phyloP scores from a whole-genome alignment of 2,797 vertebrate species.

The Poecilia picta region DNA sequence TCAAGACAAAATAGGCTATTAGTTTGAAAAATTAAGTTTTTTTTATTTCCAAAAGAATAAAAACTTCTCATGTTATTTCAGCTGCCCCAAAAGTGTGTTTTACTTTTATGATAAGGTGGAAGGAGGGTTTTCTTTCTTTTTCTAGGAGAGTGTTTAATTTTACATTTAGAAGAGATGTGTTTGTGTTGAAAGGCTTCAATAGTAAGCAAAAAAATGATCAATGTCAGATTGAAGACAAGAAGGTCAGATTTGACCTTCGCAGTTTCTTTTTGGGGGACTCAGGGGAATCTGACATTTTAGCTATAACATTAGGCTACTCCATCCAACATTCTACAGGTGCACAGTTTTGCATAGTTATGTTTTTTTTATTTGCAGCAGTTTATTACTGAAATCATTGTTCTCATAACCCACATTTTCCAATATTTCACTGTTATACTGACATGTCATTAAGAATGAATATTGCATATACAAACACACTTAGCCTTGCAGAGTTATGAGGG shows the following conservation, averaged over 20 bases:
- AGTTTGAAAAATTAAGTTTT: neutral
- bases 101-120: neutral
- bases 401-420: neutral
- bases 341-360: neutral
- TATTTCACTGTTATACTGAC: neutral
- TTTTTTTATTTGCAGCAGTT: neutral
- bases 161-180: neutral
- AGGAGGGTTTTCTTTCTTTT: neutral
- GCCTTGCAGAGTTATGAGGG: too few species aligned
- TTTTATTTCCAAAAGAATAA: neutral
- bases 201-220: neutral
- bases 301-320: neutral
- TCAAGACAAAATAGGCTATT: neutral
- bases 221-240: neutral
- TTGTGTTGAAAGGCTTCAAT: neutral
- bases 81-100: neutral
- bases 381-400: neutral
- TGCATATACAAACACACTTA: neutral
- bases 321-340: neutral
- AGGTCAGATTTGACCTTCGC: neutral
- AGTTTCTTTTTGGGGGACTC: neutral
- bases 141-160: neutral
- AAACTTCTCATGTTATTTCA: neutral
- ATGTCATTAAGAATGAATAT: neutral
- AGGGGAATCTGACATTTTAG: neutral